Evolutionary conservation across 92 coral and sea anemone species (phyloP).

Genomic region (Pocillopora meandrina): DNA sequence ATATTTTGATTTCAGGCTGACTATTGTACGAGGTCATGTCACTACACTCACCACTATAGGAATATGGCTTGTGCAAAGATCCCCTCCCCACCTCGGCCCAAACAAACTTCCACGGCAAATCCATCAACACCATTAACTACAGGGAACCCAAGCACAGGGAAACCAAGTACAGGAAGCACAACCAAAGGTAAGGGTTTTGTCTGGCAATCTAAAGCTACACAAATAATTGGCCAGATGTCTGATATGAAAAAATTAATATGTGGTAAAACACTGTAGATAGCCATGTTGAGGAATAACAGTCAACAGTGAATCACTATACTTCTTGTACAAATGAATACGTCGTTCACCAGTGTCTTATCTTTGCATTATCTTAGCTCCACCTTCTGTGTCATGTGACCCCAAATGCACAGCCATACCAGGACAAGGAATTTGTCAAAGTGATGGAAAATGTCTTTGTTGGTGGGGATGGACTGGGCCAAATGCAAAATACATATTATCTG

Average conservation of each 20-base stretch:
- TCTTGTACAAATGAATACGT: background rate
- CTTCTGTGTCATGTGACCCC: conserved; percentile 50
- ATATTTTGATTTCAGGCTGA: conserved; percentile 62
- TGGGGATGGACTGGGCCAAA: conserved; percentile 95
- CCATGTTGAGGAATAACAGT: too few species aligned
- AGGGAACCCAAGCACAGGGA: too few species aligned
- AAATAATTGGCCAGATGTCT: too few species aligned
- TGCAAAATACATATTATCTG: conserved; percentile 63
- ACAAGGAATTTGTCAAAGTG: conserved; percentile 60
- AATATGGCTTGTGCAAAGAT: conserved; percentile 60
- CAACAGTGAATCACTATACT: background rate
- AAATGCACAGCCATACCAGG: conserved; percentile 49
- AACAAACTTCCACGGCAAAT: too few species aligned
- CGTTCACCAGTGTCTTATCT: background rate
- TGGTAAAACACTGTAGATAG: background rate
- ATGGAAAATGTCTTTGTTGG: conserved; percentile 90
- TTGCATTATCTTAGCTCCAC: too few species aligned
- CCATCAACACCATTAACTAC: too few species aligned
- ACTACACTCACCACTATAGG: conserved; percentile 58
- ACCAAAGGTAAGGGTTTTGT: too few species aligned
- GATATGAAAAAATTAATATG: too few species aligned
- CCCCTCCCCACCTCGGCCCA: conserved; percentile 15
- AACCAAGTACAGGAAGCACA: too few species aligned
- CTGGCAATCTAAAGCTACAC: too few species aligned
- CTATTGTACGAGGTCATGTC: conserved; percentile 74